These are phyloP conservation scores for Aspiorhynchus laticeps DNA, from an alignment of 2,113 vertebrate species.

Conservation along the genomic window DNA sequence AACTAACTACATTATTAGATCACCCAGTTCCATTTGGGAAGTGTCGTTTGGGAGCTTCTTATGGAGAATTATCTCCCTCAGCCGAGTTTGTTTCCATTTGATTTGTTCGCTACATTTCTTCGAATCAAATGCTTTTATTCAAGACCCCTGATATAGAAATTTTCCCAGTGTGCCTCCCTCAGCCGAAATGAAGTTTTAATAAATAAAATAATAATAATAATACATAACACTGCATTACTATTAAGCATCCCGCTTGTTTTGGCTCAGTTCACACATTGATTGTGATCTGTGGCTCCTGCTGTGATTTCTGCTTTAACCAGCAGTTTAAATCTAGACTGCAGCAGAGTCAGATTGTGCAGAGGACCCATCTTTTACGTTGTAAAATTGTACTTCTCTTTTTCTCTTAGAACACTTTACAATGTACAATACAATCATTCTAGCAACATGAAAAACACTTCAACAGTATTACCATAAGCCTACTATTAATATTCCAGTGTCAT, in stretches of 20 bases:
- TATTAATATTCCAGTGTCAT: too few relatives aligned
- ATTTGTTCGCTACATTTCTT: background rate
- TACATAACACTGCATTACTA: background rate
- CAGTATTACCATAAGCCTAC: too few relatives aligned
- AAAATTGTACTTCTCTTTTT: too few relatives aligned
- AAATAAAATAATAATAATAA: background rate
- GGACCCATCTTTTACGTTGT: too few relatives aligned
- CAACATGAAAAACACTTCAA: too few relatives aligned
- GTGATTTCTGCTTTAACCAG: too few relatives aligned
- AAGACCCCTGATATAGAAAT: background rate
- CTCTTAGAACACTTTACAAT: too few relatives aligned
- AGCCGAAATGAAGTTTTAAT: conserved; percentile 4
- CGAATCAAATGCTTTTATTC: conserved; percentile 10
- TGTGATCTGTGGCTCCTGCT: background rate
- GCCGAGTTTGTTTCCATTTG: background rate
- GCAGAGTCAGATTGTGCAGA: too few relatives aligned
- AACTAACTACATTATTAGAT: background rate
- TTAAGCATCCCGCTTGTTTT: background rate
- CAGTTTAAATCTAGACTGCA: too few relatives aligned
- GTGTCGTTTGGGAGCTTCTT: background rate
- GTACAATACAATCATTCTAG: too few relatives aligned
- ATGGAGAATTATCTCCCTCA: too few relatives aligned
- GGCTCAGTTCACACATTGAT: background rate
- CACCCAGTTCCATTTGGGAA: background rate
- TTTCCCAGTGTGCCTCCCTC: background rate